Evolutionary conservation across 2,113 vertebrate genomes (phyloP), one percentile per base, ranked within the genome.

Genomic region (Prochilodus magdalenae): DNA sequence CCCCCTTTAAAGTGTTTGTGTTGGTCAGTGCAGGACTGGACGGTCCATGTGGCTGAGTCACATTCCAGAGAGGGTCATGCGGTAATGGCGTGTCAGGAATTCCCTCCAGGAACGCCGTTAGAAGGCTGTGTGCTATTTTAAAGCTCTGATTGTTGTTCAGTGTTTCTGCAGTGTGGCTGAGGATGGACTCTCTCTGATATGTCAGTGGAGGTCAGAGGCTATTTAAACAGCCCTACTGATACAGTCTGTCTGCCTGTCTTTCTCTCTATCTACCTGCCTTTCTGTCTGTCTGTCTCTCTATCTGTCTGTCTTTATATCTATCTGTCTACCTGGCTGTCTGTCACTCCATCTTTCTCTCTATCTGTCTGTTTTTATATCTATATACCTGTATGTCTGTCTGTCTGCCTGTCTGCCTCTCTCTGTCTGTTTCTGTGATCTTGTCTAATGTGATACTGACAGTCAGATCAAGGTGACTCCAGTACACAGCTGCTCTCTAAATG

Each of bases 401-500:
- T 36, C 33, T 36, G 6, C 6, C 33, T 36, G 6, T 36, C 33
- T 36, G 6, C 6, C 33, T 36, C 3, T 36, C 33, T n/a, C n/a
- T n/a, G n/a, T n/a, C n/a, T n/a, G n/a, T n/a, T n/a, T n/a, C n/a
- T n/a, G n/a, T n/a, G n/a, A n/a, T n/a, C n/a, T n/a, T n/a, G n/a
- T n/a, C n/a, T n/a, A n/a, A n/a, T n/a, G n/a, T 51, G 16, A 51
- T 51, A 51, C 49, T 51, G 49, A 13, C 49, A 55, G 4, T 66
- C 40, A 33, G 8, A 27, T 59, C 63, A 89, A 87, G 83, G 85
- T 86, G 87, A 88, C 87, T 75, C 55, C 0, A 47, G 20, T 33
- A 57, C 10, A 84, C 89, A 89, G 90, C 88, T 90, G 87, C 73
- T 79, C 51, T 84, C 59, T 84, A 80, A 86, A 82, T 86, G 26